A percentile compares a stretch with the other conserved stretches of the same genome.
phyloP scores from a whole-genome alignment of 1,140 invertebrate species.

The Ectropis grisescens region DNA sequence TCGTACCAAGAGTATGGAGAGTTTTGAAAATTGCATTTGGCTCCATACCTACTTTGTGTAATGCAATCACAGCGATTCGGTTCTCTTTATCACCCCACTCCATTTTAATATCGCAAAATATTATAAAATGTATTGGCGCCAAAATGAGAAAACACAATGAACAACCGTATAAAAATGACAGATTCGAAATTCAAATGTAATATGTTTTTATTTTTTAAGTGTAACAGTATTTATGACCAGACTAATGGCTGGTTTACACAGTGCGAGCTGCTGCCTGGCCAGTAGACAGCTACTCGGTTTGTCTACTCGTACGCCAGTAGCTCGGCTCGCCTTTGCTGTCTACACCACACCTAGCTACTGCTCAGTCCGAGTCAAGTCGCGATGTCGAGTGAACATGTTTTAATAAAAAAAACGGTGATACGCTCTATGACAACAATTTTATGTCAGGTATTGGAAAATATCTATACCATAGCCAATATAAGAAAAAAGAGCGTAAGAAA shows the following conservation, averaged over 20 bases:
- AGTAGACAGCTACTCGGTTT: conserved; percentile 1
- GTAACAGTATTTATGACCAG: too few species aligned
- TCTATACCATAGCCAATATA: neutral
- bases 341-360: conserved; percentile 1
- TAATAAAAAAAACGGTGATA: conserved; percentile 1
- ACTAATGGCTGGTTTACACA: conserved; percentile 2
- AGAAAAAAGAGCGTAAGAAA: conserved; percentile 1
- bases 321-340: neutral
- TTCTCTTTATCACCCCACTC: too few species aligned
- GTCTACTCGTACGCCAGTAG: conserved; percentile 1
- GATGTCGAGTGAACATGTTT: conserved; percentile 1
- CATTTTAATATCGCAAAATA: too few species aligned
- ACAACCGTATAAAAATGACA: too few species aligned
- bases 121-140: too few species aligned
- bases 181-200: too few species aligned
- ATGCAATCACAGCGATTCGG: too few species aligned
- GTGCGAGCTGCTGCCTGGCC: neutral
- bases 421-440: conserved; percentile 1
- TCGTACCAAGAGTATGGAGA: too few species aligned
- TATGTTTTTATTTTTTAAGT: too few species aligned
- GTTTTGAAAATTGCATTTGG: too few species aligned
- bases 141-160: too few species aligned
- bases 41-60: too few species aligned
- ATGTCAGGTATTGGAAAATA: conserved; percentile 1
- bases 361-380: neutral